These are phyloP conservation scores for Lordiphosa mommai DNA, from an alignment of 1,140 invertebrate genomes.

Conservation along the genomic window DNA sequence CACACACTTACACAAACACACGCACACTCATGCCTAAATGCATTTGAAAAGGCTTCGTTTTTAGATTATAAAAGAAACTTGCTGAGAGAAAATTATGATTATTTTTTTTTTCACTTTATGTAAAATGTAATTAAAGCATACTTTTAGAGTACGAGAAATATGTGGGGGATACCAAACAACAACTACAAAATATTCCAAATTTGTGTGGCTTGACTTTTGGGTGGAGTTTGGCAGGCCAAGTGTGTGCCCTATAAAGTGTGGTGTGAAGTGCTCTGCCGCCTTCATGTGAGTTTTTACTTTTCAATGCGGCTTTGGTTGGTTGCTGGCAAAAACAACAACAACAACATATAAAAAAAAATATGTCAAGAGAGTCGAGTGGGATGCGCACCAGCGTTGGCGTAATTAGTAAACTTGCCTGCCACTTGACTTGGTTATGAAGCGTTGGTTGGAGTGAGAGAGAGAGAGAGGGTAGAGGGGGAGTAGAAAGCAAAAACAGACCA, in stretches of 20 bases:
- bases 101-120: too few species aligned
- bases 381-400: conserved; percentile 39
- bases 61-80: conserved; percentile 36
- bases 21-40: conserved; percentile 29
- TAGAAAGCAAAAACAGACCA: not conserved
- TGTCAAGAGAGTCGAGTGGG: conserved; percentile 52
- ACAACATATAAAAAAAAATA: conserved; percentile 39
- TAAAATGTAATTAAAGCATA: too few species aligned
- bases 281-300: conserved; percentile 32
- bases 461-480: not conserved
- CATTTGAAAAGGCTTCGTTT: conserved; percentile 54
- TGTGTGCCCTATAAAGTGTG: too few species aligned
- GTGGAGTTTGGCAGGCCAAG: too few species aligned
- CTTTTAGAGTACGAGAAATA: too few species aligned
- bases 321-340: conserved; percentile 2
- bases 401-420: conserved; percentile 69
- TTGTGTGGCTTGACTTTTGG: too few species aligned
- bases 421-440: conserved; percentile 57
- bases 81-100: not conserved
- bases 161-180: too few species aligned
- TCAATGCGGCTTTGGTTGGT: conserved; percentile 23
- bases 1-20: conserved; percentile 2
- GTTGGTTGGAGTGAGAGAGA: not conserved
- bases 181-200: too few species aligned
- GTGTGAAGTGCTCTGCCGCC: not conserved